phyloP scores from a whole-genome alignment of 2,113 vertebrate species.

The rat (Rattus norvegicus) region DNA sequence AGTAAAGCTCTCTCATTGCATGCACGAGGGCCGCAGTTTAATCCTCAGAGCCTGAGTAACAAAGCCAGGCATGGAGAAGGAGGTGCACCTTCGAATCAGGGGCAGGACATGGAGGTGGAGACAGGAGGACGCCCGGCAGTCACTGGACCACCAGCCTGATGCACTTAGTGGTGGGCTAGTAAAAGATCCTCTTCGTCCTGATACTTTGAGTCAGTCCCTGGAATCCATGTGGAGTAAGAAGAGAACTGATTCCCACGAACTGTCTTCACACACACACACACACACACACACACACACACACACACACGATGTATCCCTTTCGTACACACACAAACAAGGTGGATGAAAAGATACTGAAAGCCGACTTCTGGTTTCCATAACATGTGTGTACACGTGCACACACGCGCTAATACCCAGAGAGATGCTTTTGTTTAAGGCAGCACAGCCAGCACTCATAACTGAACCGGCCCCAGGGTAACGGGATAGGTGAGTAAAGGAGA shows the following conservation, averaged over 20 bases:
- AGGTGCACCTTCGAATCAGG: neutral
- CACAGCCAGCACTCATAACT: neutral
- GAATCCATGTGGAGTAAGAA: no score
- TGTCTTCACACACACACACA: neutral
- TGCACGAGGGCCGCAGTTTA: neutral
- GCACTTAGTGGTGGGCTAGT: neutral
- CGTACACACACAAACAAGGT: neutral
- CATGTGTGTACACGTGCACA: no score
- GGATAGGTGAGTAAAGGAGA: neutral
- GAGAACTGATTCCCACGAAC: neutral
- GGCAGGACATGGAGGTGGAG: no score
- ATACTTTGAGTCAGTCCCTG: neutral
- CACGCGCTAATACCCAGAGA: neutral
- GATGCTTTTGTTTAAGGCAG: neutral
- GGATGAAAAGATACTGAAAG: neutral
- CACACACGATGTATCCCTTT: no score
- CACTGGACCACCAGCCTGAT: neutral
- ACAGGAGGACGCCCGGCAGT: no score
- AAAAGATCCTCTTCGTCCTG: neutral
- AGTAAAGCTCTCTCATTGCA: neutral
- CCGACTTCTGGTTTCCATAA: neutral
- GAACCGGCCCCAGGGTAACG: neutral
- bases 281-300: no score
- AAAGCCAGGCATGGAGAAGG: neutral
- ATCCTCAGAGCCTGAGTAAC: neutral